Conservation (phyloP, 2,113 vertebrate genomes). For the Syrmaticus mikado region DNA sequence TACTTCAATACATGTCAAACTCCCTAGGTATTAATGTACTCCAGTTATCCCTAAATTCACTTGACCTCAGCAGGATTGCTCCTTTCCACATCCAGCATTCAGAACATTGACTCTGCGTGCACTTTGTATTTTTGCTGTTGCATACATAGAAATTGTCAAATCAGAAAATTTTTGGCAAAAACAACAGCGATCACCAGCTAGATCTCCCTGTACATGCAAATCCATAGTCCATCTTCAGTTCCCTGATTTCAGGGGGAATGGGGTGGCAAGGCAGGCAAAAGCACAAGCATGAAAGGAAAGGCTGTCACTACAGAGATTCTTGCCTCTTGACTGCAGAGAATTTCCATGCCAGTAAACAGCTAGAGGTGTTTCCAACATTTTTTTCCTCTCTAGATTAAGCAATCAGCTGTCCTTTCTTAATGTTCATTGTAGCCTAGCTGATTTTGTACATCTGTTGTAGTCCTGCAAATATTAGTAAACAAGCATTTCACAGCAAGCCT, state of each 20-base stretch:
- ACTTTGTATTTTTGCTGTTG: neutral
- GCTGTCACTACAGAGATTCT: neutral
- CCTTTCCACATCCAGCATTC: neutral
- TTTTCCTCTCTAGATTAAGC: slow-evolving; percentile 22
- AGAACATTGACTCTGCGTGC: neutral
- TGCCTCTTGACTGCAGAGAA: neutral
- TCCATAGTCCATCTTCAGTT: neutral
- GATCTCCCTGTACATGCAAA: neutral
- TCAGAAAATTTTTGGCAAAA: neutral
- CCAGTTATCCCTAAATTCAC: neutral
- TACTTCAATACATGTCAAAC: rapidly evolving
- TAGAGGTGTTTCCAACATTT: slow-evolving; percentile 28
- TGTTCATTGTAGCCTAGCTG: slow-evolving; percentile 47
- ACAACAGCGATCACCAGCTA: neutral
- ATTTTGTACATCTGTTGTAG: slow-evolving; percentile 62
- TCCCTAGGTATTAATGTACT: neutral
- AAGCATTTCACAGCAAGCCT: slow-evolving; percentile 2
- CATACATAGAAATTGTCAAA: neutral
- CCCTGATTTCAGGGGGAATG: neutral
- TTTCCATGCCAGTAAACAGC: slow-evolving; percentile 11
- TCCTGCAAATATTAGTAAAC: slow-evolving; percentile 66
- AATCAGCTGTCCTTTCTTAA: slow-evolving; percentile 57
- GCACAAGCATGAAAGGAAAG: neutral
- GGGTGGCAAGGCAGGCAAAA: neutral
- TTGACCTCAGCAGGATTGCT: neutral